Evolutionary conservation across 2,797 vertebrate genomes (phyloP), one percentile per base, ranked within the genome.

Genomic region (Sternotherus odoratus): DNA sequence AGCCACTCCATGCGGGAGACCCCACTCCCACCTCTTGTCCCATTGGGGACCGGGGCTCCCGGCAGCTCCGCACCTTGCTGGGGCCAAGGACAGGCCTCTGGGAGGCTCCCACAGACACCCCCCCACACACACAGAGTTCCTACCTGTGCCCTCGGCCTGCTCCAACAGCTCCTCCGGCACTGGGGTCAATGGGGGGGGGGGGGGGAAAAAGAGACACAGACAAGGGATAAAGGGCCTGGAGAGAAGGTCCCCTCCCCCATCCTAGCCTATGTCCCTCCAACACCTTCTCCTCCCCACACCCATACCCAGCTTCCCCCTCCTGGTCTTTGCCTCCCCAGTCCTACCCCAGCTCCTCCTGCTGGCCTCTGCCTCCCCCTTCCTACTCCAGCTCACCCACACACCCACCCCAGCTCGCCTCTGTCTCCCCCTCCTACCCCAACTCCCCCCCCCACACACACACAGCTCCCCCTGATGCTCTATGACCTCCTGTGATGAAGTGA

Each of bases 101-200:
- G 63, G n/a, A n/a, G 4, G 3, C 19, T 69, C 63, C 33, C n/a
- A 69, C 36, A 72, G 36, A 11, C 19, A 10, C 36, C 23, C 17
- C 21, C 66, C n/a, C n/a, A n/a, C n/a, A n/a, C n/a, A n/a, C n/a
- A n/a, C n/a, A n/a, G n/a, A n/a, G n/a, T n/a, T n/a, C n/a, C n/a
- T n/a, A 99, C 99, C 99, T 96, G 97, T 97, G 39, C 98, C 54
- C 33, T 82, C 49, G 6, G 97, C 96, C 39, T 95, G 77, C 3
- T 24, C n/a, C 56, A 51, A 57, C 95, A 98, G 69, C 5, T 97
- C 4, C 0, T 95, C 79, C 1, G 97, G 43, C 50, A 81, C 54
- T 77, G 49, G 16, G 57, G 84, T 93, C 9, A 93, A 98, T 98
- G 94, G 91, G 97, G 95, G 95, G 49, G 36, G 50, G 1, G n/a